Base-by-base conservation (phyloP, 2,888 invertebrate species). In the Stenchaetothrips biformis region DNA sequence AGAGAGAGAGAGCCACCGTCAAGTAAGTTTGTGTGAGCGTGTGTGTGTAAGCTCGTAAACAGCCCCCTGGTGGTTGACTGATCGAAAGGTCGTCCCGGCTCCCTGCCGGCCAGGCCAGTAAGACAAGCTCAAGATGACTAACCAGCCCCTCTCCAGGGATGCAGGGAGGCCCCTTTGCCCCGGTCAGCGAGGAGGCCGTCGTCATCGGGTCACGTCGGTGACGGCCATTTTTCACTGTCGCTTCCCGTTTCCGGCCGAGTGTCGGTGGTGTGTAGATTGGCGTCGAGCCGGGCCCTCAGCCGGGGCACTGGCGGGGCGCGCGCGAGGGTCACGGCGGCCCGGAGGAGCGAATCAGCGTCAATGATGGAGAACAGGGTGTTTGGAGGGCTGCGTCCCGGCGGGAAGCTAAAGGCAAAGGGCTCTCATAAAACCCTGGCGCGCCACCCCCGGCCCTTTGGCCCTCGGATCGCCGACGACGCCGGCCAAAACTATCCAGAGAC, bases 41-140 rank as follows among this genome's bases (percentile, higher is more conserved):
- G n/a, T n/a, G n/a, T n/a, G 53, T 11, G 53, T 53, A 18, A 6
- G 53, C 13, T 53, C 53, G n/a, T 13, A 53, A 13, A 11, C 67
- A 21, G 25, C 67, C 67, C 67, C 67, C 67, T 21, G 67, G 67
- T 21, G 67, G 25, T 74, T 74, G 67, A 74, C 67, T 74, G 67
- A 74, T 74, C 21, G 25, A 74, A 74, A 74, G 67, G 67, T 74
- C 67, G 67, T 25, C 21, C 7, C 6, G 59, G 53, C 53, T 21
- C 67, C n/a, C 21, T 21, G 11, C 67, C 21, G 67, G 67, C 67
- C 0, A 11, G 67, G 21, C 67, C 2, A 37, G 37, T 37, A 37
- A 37, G 37, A 4, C 37, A 37, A 37, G 37, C 37, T 37, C 37
- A 37, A 37, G 37, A 37, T 37, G 37, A 37, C 37, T 37, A 37